Evolutionary conservation across 2,888 invertebrate genomes (phyloP), one percentile per base, ranked within the genome.

Genomic region (Tuta absoluta): DNA sequence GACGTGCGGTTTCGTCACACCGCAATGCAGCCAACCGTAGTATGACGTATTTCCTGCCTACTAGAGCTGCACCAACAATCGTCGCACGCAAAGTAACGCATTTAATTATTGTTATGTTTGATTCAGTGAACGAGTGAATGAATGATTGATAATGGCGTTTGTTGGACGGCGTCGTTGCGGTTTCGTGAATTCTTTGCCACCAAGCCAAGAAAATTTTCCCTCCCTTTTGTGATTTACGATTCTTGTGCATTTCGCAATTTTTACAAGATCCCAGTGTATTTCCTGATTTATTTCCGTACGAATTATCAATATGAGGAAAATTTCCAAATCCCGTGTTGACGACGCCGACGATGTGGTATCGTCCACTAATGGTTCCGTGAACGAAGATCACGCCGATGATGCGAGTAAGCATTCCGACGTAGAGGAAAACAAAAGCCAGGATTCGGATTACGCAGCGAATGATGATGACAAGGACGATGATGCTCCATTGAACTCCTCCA

Each of bases 331-430:
- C 72, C 89, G 91, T 68, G 71, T 82, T 48, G 90, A 91, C 60
- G 91, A 91, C 67, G 91, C 91, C 61, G 91, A 91, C 67, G 91
- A 91, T 79, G 84, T 85, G 41, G 80, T 88, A 69, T 91, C 91
- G 49, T 91, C 91, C 5, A 91, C 91, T 4, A 91, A 89, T 71
- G 91, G 89, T 63, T 91, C 91, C 48, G 71, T 67, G 45, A 76
- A 76, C 66, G 79, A 78, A 63, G 78, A 77, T 58, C 73, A 71
- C 11, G 23, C 37, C 12, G 51, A 48, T 14, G 51, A 48, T 14
- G 14, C 37, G 19, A 61, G 48, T 28, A 48, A 33, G 38, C 48
- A 21, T 14, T 63, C 63, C 21, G 68, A 68, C 7, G 66, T 65
- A 5, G 63, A 68, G 45, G 65, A 70, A 23, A 66, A 70, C 56